phyloP scores from a whole-genome alignment of 2,888 invertebrate genomes.

The Rhaphigaster nebulosa region DNA sequence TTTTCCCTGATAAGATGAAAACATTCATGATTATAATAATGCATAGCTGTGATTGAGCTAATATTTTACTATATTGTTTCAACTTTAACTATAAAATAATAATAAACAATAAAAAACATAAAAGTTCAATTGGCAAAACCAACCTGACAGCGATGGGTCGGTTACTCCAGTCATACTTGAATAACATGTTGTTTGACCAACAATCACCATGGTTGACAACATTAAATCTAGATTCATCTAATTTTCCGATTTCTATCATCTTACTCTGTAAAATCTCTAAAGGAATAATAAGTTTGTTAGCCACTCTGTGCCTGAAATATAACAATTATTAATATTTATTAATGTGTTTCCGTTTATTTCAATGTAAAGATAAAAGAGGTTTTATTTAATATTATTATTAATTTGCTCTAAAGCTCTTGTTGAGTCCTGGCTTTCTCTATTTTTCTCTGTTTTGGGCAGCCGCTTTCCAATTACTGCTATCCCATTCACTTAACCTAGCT shows the following conservation, averaged over 20 bases:
- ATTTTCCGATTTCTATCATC: slow-evolving; percentile 58
- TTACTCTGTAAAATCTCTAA: slow-evolving; percentile 46
- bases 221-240: slow-evolving; percentile 60
- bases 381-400: no score
- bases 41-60: background rate
- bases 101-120: background rate
- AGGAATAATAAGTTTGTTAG: slow-evolving; percentile 54
- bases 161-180: slow-evolving; percentile 59
- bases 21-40: no score
- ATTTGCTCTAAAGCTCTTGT: no score
- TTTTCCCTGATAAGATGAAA: no score
- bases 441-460: no score
- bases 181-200: slow-evolving; percentile 62
- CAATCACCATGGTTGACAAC: slow-evolving; percentile 62
- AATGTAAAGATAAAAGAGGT: background rate
- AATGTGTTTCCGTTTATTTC: background rate
- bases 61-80: background rate
- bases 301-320: slow-evolving; percentile 58
- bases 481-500: no score
- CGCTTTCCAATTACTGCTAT: no score
- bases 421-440: no score
- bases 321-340: background rate
- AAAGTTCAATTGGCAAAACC: background rate
- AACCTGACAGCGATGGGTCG: background rate
- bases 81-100: background rate